Base-by-base conservation (phyloP, 2,888 invertebrate genomes). In the Thumatha senex region DNA sequence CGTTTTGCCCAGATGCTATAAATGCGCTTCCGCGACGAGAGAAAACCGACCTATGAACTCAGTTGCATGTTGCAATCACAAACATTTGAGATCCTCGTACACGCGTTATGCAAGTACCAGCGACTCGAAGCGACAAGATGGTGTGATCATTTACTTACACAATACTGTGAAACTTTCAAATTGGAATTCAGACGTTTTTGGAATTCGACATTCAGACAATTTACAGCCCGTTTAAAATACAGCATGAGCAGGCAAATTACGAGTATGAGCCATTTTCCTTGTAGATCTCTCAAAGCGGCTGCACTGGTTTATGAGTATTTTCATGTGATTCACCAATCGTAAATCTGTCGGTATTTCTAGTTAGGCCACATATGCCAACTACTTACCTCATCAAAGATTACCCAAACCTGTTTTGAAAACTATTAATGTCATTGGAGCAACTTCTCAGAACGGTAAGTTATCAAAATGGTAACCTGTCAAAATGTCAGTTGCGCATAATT, bases 21-120 rank as follows among this genome's bases (percentile, higher is more conserved):
- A 63, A 66, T 64, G 61, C 64, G 67, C 80, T 86, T 86, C 86
- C 86, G 83, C 74, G 71, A 73, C 74, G 56, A 71, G 81, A 81
- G 84, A 85, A 86, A 86, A 77, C 72, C 77, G 74, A 82, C 82
- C 83, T 81, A 70, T 79, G 78, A 78, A 70, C 82, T 76, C 30
- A 7, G 51, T 54, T 60, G 63, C 70, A 62, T 72, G 68, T 68
- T 63, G 69, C 63, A 71, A 73, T 72, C 66, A 38, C 54, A 59
- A 68, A 65, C 66, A 65, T 63, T 67, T 67, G 47, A 63, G 61
- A 69, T 65, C 58, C 62, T 61, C 56, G 57, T 53, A 46, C 54
- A 44, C 46, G 45, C 63, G 64, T 73, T 74, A 72, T 70, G 76
- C 70, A 77, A 74, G 68, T 57, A 48, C 40, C 24, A 41, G 36